Evolutionary conservation across 1,140 invertebrate species (phyloP).

Genomic region (Drosophila busckii): DNA sequence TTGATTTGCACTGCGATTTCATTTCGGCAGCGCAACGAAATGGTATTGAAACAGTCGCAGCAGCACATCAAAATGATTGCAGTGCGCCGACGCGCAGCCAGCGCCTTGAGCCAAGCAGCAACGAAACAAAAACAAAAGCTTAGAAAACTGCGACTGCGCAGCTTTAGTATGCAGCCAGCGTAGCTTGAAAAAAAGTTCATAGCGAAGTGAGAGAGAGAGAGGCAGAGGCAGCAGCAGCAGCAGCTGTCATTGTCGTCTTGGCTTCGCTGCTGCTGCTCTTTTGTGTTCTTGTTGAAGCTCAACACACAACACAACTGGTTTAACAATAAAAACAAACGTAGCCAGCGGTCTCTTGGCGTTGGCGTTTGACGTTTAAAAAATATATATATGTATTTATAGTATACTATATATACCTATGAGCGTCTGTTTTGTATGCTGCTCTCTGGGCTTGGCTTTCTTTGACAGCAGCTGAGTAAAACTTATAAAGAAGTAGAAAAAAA

Average conservation of each 20-base stretch:
- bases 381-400: constrained; percentile 18
- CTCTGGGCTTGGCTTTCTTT: constrained; percentile 70
- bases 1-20: not conserved
- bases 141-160: constrained; percentile 23
- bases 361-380: constrained; percentile 62
- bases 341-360: constrained; percentile 47
- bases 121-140: constrained; percentile 56
- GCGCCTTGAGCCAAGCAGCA: constrained; percentile 3
- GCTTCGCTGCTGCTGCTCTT: constrained; percentile 44
- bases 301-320: constrained; percentile 54
- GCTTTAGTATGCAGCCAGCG: constrained; percentile 64
- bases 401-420: constrained; percentile 21
- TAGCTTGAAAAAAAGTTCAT: too few relatives aligned
- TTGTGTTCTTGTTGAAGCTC: constrained; percentile 30
- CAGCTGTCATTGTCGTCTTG: constrained; percentile 27
- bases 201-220: constrained; percentile 7
- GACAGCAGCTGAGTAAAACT: constrained; percentile 18
- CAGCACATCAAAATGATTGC: constrained; percentile 16
- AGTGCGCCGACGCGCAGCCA: not conserved
- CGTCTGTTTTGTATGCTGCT: constrained; percentile 35
- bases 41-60: constrained; percentile 12
- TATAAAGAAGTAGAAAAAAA: constrained; percentile 13
- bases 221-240: constrained; percentile 40
- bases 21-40: not conserved
- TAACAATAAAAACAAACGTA: constrained; percentile 70